These are phyloP conservation scores for Drosophila leonis DNA, from an alignment of 2,888 invertebrate genomes.

Conservation along the genomic window DNA sequence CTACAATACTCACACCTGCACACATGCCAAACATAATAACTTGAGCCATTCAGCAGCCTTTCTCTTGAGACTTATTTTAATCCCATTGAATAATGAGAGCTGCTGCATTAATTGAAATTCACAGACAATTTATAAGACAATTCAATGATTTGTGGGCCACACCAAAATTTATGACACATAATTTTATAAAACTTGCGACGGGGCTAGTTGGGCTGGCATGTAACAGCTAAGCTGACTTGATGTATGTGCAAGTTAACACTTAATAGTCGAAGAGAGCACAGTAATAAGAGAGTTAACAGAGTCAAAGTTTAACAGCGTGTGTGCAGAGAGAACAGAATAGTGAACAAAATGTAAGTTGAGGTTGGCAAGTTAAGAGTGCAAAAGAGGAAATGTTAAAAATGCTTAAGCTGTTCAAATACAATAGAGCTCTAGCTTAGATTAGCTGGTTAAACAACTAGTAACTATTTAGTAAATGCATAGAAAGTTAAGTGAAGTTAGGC, in stretches of 20 bases:
- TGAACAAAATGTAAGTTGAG: neutral
- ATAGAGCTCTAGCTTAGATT: neutral
- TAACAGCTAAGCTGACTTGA: constrained; percentile 30
- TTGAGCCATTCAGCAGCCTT: neutral
- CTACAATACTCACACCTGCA: neutral
- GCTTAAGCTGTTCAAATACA: neutral
- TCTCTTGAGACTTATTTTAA: neutral
- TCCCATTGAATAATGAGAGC: constrained; percentile 22
- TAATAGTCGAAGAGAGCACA: constrained; percentile 35
- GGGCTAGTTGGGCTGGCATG: neutral
- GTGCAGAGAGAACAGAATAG: neutral
- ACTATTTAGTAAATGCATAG: too few species aligned
- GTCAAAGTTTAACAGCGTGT: constrained; percentile 8
- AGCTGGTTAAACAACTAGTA: neutral
- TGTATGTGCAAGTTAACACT: constrained; percentile 12
- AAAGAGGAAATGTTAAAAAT: neutral
- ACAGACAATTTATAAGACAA: constrained; percentile 38
- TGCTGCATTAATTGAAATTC: constrained; percentile 43
- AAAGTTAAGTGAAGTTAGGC: neutral
- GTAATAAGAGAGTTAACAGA: neutral
- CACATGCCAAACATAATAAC: neutral
- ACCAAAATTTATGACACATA: constrained; percentile 35
- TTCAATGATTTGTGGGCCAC: constrained; percentile 40
- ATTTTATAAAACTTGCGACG: constrained; percentile 25
- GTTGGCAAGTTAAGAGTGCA: constrained; percentile 28